phyloP scores from a whole-genome alignment of 92 coral and sea anemone genomes.

The Galaxea fascicularis region DNA sequence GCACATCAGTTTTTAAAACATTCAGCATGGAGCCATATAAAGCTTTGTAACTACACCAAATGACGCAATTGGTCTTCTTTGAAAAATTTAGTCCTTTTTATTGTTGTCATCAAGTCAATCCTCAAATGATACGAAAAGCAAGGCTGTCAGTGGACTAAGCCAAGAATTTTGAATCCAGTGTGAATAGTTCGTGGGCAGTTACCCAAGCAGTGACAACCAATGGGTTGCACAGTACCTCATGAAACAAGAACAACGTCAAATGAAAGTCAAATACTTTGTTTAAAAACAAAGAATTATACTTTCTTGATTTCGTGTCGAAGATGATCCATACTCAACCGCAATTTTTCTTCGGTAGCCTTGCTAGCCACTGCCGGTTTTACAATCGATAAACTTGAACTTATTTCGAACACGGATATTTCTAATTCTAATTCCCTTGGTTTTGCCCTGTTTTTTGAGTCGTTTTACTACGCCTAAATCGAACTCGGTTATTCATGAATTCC shows the following conservation, averaged over 20 bases:
- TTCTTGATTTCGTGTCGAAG: not conserved
- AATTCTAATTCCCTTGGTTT: too few species aligned
- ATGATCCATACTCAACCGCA: too few species aligned
- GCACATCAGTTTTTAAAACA: not conserved
- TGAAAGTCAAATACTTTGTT: not conserved
- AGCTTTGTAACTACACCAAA: not conserved
- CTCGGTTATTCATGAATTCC: too few species aligned
- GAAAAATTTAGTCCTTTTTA: not conserved
- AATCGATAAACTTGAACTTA: too few species aligned
- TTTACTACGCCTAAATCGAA: too few species aligned
- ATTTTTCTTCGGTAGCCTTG: too few species aligned
- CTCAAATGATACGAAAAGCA: not conserved
- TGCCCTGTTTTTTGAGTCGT: too few species aligned
- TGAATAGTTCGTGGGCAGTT: not conserved
- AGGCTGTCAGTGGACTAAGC: not conserved
- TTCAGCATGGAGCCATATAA: not conserved
- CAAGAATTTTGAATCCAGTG: not conserved
- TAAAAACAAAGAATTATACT: not conserved
- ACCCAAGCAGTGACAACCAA: not conserved
- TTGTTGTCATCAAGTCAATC: not conserved
- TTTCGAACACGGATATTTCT: too few species aligned
- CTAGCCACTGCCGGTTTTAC: too few species aligned
- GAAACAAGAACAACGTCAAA: not conserved
- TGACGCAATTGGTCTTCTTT: not conserved
- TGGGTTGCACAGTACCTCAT: conserved; percentile 35